phyloP scores from a whole-genome alignment of 2,888 invertebrate genomes.

The Sinohyriopsis cumingii region DNA sequence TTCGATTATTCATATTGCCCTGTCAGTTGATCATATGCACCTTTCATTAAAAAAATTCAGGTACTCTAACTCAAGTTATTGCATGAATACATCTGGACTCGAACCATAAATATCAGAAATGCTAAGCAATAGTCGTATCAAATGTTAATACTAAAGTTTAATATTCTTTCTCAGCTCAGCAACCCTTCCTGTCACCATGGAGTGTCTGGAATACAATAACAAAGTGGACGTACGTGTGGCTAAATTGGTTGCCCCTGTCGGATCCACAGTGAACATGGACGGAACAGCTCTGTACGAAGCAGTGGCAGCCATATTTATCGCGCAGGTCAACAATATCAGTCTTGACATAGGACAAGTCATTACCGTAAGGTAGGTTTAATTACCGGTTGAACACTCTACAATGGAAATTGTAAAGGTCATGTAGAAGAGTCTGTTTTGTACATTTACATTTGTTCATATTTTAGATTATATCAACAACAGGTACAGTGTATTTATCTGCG shows the following conservation, averaged over 20 bases:
- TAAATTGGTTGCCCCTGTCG: slow-evolving; percentile 90
- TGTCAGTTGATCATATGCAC: too few relatives aligned
- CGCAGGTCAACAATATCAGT: slow-evolving; percentile 87
- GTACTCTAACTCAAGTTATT: too few relatives aligned
- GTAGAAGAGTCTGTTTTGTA: background rate
- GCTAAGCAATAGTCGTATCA: too few relatives aligned
- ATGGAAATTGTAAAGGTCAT: slow-evolving; percentile 2
- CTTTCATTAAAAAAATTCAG: too few relatives aligned
- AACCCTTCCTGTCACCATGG: slow-evolving; percentile 89
- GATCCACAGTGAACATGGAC: slow-evolving; percentile 79
- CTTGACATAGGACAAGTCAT: slow-evolving; percentile 88
- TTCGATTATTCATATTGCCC: too few relatives aligned
- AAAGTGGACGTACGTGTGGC: slow-evolving; percentile 87
- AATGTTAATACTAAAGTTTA: background rate
- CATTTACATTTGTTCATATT: background rate
- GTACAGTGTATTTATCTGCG: too few relatives aligned
- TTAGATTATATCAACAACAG: too few relatives aligned
- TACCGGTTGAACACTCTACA: background rate
- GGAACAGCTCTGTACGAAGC: slow-evolving; percentile 83
- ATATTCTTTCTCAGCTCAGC: slow-evolving; percentile 79
- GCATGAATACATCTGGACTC: too few relatives aligned
- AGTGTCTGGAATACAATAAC: slow-evolving; percentile 87
- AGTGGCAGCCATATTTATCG: slow-evolving; percentile 89
- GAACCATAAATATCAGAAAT: too few relatives aligned
- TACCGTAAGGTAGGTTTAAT: slow-evolving; percentile 84